A percentile compares a stretch with the other conserved stretches of the same genome.
These are phyloP conservation scores for Anthoptus insignis DNA, from an alignment of 2,888 invertebrate species.

Conservation along the genomic window DNA sequence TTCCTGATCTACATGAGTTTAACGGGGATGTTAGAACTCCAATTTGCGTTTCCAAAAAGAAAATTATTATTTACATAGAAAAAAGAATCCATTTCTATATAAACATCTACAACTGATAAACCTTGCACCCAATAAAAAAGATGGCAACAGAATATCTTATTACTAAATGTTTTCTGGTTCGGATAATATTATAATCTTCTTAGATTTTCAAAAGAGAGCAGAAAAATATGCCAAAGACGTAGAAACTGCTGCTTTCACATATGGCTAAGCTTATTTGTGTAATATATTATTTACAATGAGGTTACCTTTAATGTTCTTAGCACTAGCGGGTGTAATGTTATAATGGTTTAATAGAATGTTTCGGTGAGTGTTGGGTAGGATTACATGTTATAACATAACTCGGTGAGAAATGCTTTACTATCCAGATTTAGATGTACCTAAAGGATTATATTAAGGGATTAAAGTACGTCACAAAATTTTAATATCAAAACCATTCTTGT, in stretches of 20 bases:
- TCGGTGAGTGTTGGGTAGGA: not conserved
- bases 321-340: conserved; percentile 50
- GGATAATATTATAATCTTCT: conserved; percentile 47
- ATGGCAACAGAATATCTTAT: not conserved
- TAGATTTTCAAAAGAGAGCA: conserved; percentile 50
- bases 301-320: conserved; percentile 56
- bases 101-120: conserved; percentile 4
- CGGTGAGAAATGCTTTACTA: too few relatives aligned
- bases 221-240: conserved; percentile 50
- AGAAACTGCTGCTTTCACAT: conserved; percentile 43
- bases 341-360: conserved; percentile 38
- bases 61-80: too few relatives aligned
- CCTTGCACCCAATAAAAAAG: not conserved
- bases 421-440: too few relatives aligned
- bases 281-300: conserved; percentile 54
- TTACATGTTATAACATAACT: not conserved
- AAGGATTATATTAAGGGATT: too few relatives aligned
- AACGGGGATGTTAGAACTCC: too few relatives aligned
- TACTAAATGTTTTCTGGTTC: conserved; percentile 28
- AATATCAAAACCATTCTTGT: too few relatives aligned
- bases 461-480: too few relatives aligned
- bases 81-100: not conserved
- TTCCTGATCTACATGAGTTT: too few relatives aligned
- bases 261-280: conserved; percentile 47
- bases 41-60: too few relatives aligned